phyloP scores from a whole-genome alignment of 2,888 invertebrate genomes.

The Ormyrus pomaceus region DNA sequence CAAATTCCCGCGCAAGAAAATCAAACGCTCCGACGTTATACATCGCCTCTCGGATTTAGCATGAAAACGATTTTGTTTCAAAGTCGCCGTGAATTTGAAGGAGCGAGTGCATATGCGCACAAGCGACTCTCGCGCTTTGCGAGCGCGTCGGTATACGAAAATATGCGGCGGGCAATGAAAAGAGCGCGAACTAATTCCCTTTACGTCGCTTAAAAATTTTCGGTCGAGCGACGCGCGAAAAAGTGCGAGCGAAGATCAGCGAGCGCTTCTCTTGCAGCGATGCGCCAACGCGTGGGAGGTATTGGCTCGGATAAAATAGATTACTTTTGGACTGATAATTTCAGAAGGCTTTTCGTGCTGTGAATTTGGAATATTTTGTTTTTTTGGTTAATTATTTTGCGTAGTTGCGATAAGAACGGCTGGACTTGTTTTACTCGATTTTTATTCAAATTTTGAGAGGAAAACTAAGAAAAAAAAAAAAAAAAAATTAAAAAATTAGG shows the following conservation, averaged over 20 bases:
- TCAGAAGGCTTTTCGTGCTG: no score
- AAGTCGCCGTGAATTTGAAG: background rate
- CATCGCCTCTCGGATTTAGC: conserved; percentile 6
- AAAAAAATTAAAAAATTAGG: no score
- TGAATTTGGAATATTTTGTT: no score
- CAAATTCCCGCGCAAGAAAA: background rate
- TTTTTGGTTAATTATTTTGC: no score
- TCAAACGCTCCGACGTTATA: background rate
- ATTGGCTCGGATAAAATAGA: no score
- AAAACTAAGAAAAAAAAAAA: no score
- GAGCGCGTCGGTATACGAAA: background rate
- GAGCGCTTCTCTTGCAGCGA: no score
- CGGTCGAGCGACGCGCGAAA: background rate
- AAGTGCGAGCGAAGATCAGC: background rate
- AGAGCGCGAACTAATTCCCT: background rate
- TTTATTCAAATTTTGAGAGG: no score
- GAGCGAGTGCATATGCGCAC: background rate
- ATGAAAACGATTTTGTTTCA: conserved; percentile 30
- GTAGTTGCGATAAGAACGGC: no score
- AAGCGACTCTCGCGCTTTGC: background rate
- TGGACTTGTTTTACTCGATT: no score
- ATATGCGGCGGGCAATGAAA: background rate
- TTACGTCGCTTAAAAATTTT: conserved; percentile 11
- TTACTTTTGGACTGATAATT: no score
- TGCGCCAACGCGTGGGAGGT: no score